Percentiles rank a stretch among this genome's conserved stretches.
These are phyloP conservation scores for Busseola fusca DNA, from an alignment of 2,888 invertebrate species.

Conservation along the genomic window DNA sequence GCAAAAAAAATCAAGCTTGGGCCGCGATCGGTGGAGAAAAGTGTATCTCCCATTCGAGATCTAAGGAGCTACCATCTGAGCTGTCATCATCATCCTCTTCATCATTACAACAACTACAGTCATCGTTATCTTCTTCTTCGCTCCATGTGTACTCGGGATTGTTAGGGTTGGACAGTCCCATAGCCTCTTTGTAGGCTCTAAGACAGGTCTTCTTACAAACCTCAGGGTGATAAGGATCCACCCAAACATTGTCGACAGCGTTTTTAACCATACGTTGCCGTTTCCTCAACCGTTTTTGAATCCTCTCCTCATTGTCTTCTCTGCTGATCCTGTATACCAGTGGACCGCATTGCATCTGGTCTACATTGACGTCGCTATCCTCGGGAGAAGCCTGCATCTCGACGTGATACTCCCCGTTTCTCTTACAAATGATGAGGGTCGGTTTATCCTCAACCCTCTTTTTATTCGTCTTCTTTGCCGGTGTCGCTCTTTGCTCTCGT, in stretches of 20 bases:
- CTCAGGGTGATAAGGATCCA: conserved; percentile 74
- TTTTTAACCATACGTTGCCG: conserved; percentile 66
- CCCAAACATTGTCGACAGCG: conserved; percentile 69
- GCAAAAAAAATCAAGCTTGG: conserved; percentile 24
- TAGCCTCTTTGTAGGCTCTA: conserved; percentile 73
- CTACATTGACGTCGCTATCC: conserved; percentile 57
- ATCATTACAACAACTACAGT: conserved; percentile 64
- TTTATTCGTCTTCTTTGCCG: conserved; percentile 68
- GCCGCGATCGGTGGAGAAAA: conserved; percentile 77
- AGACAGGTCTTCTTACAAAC: conserved; percentile 74
- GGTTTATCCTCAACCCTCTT: conserved; percentile 75
- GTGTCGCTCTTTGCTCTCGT: conserved; percentile 59
- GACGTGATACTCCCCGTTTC: conserved; percentile 77
- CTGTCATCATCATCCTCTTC: conserved; percentile 64
- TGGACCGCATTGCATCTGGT: conserved; percentile 67
- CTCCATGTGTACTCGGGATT: conserved; percentile 64
- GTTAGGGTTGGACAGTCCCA: conserved; percentile 68
- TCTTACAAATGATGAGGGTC: conserved; percentile 75
- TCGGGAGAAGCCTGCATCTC: conserved; percentile 75
- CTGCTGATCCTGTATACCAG: conserved; percentile 76
- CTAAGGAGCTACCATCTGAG: conserved; percentile 76
- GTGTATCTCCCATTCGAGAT: conserved; percentile 82
- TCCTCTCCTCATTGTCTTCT: conserved; percentile 70
- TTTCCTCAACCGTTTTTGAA: conserved; percentile 65
- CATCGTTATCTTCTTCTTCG: conserved; percentile 53